Percentiles rank a stretch among this genome's conserved stretches.
Evolutionary conservation across 2,113 vertebrate species (phyloP).

Genomic region (Oncorhynchus masou): DNA sequence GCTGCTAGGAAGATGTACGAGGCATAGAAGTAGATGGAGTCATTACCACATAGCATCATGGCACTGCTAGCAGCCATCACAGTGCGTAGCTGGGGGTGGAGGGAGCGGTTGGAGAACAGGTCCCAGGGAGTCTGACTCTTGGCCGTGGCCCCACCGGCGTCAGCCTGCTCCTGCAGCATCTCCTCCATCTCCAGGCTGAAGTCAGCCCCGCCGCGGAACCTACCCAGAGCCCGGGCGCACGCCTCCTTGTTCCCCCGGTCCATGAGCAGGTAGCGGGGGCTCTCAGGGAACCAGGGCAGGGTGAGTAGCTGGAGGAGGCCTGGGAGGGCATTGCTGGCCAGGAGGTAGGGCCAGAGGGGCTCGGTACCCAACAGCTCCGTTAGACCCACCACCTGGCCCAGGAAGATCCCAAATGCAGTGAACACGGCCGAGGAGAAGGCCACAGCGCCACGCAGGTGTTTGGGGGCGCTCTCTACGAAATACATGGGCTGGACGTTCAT

Average conservation of each 20-base stretch:
- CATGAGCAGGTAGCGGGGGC: conserved; percentile 88
- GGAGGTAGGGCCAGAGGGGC: conserved; percentile 80
- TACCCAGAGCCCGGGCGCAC: conserved; percentile 75
- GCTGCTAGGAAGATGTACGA: conserved; percentile 81
- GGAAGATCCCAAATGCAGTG: conserved; percentile 81
- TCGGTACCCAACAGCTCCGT: conserved; percentile 82
- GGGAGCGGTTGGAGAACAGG: conserved; percentile 63
- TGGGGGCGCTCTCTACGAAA: conserved; percentile 85
- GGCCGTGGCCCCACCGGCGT: conserved; percentile 36
- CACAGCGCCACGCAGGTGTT: conserved; percentile 82
- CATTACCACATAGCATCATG: conserved; percentile 89
- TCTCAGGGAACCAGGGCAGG: conserved; percentile 87
- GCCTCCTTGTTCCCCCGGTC: conserved; percentile 80
- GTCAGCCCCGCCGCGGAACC: conserved; percentile 71
- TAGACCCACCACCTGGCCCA: conserved; percentile 84
- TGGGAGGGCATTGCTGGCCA: conserved; percentile 82
- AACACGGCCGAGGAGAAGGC: conserved; percentile 84
- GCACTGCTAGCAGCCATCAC: conserved; percentile 79
- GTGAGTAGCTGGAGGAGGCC: conserved; percentile 79
- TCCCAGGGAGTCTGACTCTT: conserved; percentile 72
- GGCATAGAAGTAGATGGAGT: conserved; percentile 86
- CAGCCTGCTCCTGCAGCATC: conserved; percentile 76
- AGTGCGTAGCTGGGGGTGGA: conserved; percentile 75
- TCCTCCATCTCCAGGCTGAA: conserved; percentile 79
- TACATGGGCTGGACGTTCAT: conserved; percentile 93